Conservation (phyloP, 2,113 vertebrate species). For the Myiopsitta monachus region DNA sequence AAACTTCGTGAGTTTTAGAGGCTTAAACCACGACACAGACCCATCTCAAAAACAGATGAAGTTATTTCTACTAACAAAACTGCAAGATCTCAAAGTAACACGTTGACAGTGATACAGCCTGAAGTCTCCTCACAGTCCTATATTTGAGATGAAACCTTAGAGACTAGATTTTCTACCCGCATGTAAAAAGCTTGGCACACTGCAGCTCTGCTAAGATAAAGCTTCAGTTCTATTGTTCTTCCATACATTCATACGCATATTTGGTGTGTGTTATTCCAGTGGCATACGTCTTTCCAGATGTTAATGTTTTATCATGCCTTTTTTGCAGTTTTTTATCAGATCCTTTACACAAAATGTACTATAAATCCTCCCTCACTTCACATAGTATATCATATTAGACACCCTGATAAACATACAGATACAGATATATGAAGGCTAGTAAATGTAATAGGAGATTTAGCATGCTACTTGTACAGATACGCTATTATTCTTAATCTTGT, state of each 20-base stretch:
- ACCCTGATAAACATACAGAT: conserved; percentile 52
- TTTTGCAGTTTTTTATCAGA: conserved; percentile 69
- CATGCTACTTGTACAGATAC: conserved; percentile 49
- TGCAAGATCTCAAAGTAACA: not conserved
- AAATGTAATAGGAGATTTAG: conserved; percentile 68
- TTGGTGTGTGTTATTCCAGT: conserved; percentile 18
- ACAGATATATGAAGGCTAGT: conserved; percentile 59
- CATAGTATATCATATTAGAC: conserved; percentile 50
- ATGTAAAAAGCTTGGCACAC: not conserved
- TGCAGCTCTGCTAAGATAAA: not conserved
- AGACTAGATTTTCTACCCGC: not conserved
- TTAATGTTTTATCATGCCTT: conserved; percentile 59
- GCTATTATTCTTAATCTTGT: conserved; percentile 72
- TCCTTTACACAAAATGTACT: conserved; percentile 48
- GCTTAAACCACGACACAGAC: no score
- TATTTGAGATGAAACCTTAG: not conserved
- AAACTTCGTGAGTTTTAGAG: no score
- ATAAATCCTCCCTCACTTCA: conserved; percentile 70
- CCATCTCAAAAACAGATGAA: not conserved
- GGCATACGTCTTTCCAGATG: conserved; percentile 77
- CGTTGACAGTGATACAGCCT: accelerated
- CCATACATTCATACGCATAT: not conserved
- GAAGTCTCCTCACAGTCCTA: not conserved
- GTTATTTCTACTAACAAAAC: not conserved
- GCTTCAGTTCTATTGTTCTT: not conserved